A percentile compares a stretch with the other conserved stretches of the same genome.
Conservation (phyloP, 1,140 invertebrate genomes). For the Chelonus insularis region DNA sequence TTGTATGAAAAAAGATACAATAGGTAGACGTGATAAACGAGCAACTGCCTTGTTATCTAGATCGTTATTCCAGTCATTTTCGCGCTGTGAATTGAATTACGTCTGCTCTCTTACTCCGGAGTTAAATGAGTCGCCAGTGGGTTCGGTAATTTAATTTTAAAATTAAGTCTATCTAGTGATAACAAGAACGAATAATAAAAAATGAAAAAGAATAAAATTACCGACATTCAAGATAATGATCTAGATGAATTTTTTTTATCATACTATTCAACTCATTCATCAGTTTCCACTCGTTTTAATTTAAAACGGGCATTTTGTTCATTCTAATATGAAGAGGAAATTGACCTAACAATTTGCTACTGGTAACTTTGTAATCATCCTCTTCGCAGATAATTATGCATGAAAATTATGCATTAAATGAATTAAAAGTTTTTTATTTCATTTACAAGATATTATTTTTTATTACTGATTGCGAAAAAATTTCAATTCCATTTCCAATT, state of each 20-base stretch:
- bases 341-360: not conserved
- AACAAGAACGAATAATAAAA: not conserved
- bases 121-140: not conserved
- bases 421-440: too few relatives aligned
- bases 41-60: conserved; percentile 3
- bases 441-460: too few relatives aligned
- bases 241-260: not conserved
- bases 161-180: not conserved
- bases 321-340: conserved; percentile 1
- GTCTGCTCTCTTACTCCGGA: not conserved
- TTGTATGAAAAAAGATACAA: not conserved
- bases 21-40: conserved; percentile 1
- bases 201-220: not conserved
- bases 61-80: conserved; percentile 12
- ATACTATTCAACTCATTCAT: not conserved
- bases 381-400: not conserved
- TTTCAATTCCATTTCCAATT: too few relatives aligned
- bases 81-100: not conserved
- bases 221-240: not conserved
- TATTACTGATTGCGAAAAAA: too few relatives aligned
- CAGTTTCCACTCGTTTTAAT: conserved; percentile 11
- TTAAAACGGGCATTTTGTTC: not conserved
- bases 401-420: too few relatives aligned
- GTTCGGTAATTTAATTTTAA: not conserved
- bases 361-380: not conserved